Evolutionary conservation across 2,888 invertebrate genomes (phyloP), one percentile per base, ranked within the genome.

Genomic region (Polymixis lichenea): DNA sequence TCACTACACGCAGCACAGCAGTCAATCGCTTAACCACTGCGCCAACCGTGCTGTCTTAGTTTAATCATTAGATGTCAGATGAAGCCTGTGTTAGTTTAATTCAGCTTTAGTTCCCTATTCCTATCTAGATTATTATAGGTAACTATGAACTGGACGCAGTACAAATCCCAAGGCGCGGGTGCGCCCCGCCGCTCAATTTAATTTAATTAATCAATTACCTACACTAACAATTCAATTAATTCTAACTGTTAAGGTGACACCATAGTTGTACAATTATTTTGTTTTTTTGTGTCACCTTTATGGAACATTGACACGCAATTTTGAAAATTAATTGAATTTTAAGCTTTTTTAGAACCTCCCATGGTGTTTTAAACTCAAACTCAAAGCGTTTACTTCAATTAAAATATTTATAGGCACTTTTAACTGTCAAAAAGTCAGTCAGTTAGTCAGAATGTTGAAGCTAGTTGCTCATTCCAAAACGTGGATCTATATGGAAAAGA

Each of bases 181-280:
- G 46, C 67, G 69, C 46, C 58, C 72, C 22, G 51, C 38, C 17
- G 53, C 62, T 79, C 84, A 75, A 80, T 67, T 84, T 38, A 84
- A 84, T 71, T 75, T 25, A 84, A 84, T 71, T 84, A 80, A 75
- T 64, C 67, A 80, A 82, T 80, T 84, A n/a, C n/a, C n/a, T n/a
- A 75, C n/a, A 82, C 58, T 32, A 60, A 75, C 66, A 82, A 75
- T 67, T 84, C 80, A 83, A 84, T 82, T 80, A 75, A 64, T 76
- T 58, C 38, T 25, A 53, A 65, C 38, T n/a, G 28, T 56, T 46
- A 19, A 28, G 28, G 15, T 70, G n/a, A 67, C 65, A 70, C 38
- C 38, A 28, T 60, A 43, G 32, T 28, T 15, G 32, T 28, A 53
- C 22, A 22, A 55, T 68, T 46, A 8, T 25, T 67, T 81, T 25